Evolutionary conservation across 2,797 vertebrate species (phyloP).

Genomic region (Protonibea diacanthus): DNA sequence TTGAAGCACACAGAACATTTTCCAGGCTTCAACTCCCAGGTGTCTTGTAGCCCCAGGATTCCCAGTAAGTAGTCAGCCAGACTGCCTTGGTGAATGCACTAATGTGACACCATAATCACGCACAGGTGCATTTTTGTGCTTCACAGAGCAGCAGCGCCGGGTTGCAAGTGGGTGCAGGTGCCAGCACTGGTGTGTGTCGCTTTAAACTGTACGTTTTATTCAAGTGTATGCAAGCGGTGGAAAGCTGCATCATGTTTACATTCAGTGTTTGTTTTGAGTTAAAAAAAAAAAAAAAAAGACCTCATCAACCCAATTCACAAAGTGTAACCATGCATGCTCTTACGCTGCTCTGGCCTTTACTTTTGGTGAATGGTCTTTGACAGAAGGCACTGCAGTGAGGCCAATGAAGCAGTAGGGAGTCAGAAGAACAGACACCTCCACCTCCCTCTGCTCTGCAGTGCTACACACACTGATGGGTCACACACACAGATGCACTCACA

Average conservation of each 20-base stretch:
- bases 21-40: slow-evolving; percentile 73
- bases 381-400: slow-evolving; percentile 57
- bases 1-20: slow-evolving; percentile 74
- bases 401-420: slow-evolving; percentile 52
- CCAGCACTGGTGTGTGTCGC: slow-evolving; percentile 13
- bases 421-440: slow-evolving; percentile 62
- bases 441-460: slow-evolving; percentile 69
- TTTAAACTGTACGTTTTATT: slow-evolving; percentile 35
- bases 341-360: slow-evolving; percentile 20
- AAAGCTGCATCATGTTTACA: slow-evolving; percentile 21
- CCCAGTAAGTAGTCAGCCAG: slow-evolving; percentile 64
- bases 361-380: slow-evolving; percentile 51
- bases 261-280: slow-evolving; percentile 8
- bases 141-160: slow-evolving; percentile 66
- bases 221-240: not conserved
- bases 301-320: slow-evolving; percentile 14
- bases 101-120: slow-evolving; percentile 81
- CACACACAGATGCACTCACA: slow-evolving; percentile 51
- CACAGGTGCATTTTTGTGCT: slow-evolving; percentile 78
- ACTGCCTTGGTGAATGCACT: slow-evolving; percentile 74
- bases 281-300: slow-evolving; percentile 4
- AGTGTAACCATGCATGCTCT: not conserved
- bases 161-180: slow-evolving; percentile 64
- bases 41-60: slow-evolving; percentile 75
- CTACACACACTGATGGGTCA: slow-evolving; percentile 43